Conservation (phyloP, 1,140 invertebrate genomes). For the Tigriopus japonicus region DNA sequence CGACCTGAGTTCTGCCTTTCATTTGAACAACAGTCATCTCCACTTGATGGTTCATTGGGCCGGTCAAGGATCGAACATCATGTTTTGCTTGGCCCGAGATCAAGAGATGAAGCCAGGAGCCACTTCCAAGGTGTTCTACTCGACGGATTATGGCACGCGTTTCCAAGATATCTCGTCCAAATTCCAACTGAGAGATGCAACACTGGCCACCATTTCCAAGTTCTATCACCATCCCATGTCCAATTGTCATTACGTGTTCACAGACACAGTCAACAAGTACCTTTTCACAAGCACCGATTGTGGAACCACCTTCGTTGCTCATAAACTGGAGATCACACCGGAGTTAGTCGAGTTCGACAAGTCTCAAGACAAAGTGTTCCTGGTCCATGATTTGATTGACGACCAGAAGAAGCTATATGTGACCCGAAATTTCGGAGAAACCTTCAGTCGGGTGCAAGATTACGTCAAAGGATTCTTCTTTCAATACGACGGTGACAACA, state of each 20-base stretch:
- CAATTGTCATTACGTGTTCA: slow-evolving; percentile 8
- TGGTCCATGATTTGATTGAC: slow-evolving; percentile 5
- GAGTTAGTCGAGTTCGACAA: slow-evolving; percentile 1
- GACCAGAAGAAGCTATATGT: slow-evolving; percentile 53
- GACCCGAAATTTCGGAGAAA: slow-evolving; percentile 47
- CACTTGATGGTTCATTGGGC: slow-evolving; percentile 3
- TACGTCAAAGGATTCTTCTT: slow-evolving; percentile 57
- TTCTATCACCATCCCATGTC: neutral
- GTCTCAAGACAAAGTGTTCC: neutral
- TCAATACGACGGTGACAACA: slow-evolving; percentile 28
- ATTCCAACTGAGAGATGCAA: neutral
- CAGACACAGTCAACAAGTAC: slow-evolving; percentile 3
- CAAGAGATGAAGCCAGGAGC: neutral
- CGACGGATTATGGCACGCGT: neutral
- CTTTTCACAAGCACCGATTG: slow-evolving; percentile 2
- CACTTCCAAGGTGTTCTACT: slow-evolving; percentile 1
- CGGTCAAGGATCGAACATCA: neutral
- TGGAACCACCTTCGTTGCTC: neutral
- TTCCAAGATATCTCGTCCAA: slow-evolving; percentile 5
- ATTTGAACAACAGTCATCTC: slow-evolving; percentile 6
- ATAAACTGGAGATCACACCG: neutral
- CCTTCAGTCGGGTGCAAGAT: slow-evolving; percentile 40
- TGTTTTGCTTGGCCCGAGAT: neutral
- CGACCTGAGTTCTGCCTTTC: neutral
- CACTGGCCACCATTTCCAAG: neutral